Evolutionary conservation across 2,888 invertebrate genomes (phyloP), one percentile per base, ranked within the genome.

Genomic region (Dolomedes plantarius): DNA sequence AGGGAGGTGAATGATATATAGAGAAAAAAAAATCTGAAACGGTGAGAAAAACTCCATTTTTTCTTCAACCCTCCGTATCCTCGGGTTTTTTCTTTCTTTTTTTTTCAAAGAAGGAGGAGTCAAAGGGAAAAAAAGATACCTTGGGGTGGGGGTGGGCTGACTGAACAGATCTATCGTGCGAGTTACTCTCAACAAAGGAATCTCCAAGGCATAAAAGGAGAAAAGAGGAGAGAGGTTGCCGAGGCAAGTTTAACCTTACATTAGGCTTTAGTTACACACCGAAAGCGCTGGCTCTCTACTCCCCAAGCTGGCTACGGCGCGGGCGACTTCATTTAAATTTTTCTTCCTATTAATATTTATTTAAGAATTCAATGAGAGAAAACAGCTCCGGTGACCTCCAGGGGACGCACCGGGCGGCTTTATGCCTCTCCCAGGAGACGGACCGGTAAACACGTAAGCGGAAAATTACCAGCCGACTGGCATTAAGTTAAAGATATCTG

Each of bases 281-380:
- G 28, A 31, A 5, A 62, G 65, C 72, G 77, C 65, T 68, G 73
- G 50, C 56, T 36, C 46, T 19, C 23, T 9, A 39, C 13, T 68
- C 73, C 78, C 73, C 9, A 2, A 36, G 72, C 19, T 67, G 56
- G 29, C n/a, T 32, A 62, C 50, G 75, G 46, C 56, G 71, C 76
- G 56, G 56, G 23, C 79, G 79, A 75, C 76, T 81, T 80, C 87
- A 87, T 87, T 87, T 87, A 81, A 87, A 87, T 87, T 87, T 82
- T 73, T 50, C 82, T 71, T 74, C 82, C 81, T 78, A 87, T 87
- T 87, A 87, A 87, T 87, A 87, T 87, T 87, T 87, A 87, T 87
- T 87, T 87, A 87, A 87, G 87, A 87, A 81, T 87, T 86, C 81
- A 88, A 88, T 88, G 86, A 86, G 83, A 69, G 80, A 76, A 82